Conservation (phyloP, 2,113 vertebrate genomes). For the Heterochromis multidens region DNA sequence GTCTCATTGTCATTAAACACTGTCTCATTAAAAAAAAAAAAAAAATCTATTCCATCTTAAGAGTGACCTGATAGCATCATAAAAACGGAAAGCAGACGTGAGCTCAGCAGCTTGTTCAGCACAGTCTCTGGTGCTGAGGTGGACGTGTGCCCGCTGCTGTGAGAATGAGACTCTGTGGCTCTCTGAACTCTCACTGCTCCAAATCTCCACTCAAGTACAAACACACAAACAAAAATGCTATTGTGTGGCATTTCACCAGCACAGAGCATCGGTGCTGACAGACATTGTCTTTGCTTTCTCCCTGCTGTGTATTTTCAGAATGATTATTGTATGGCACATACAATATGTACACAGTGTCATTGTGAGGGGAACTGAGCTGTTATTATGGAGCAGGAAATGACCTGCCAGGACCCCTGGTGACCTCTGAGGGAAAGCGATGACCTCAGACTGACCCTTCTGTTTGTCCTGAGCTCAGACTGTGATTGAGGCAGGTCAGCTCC, state of each 20-base stretch:
- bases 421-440: conserved; percentile 68
- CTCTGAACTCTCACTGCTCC: neutral
- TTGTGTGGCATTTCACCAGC: conserved; percentile 65
- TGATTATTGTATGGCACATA: conserved; percentile 76
- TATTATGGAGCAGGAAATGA: conserved; percentile 75
- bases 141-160: conserved; percentile 11
- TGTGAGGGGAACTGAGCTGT: conserved; percentile 50
- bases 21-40: neutral
- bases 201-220: conserved; percentile 46
- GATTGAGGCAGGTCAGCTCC: conserved; percentile 23
- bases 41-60: neutral
- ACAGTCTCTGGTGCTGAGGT: neutral
- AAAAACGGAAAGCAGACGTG: conserved; percentile 6
- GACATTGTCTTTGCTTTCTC: conserved; percentile 76
- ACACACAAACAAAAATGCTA: conserved; percentile 59
- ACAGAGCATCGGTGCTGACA: conserved; percentile 67
- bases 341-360: conserved; percentile 72
- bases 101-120: conserved; percentile 14
- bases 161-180: conserved; percentile 36
- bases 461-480: conserved; percentile 32
- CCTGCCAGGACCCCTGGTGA: conserved; percentile 63
- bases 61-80: neutral
- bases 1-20: neutral
- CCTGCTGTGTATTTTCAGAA: conserved; percentile 71
- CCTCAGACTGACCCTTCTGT: conserved; percentile 62